Evolutionary conservation across 2,113 vertebrate species (phyloP), one percentile per base, ranked within the genome.

Genomic region (Lamprotornis superbus): DNA sequence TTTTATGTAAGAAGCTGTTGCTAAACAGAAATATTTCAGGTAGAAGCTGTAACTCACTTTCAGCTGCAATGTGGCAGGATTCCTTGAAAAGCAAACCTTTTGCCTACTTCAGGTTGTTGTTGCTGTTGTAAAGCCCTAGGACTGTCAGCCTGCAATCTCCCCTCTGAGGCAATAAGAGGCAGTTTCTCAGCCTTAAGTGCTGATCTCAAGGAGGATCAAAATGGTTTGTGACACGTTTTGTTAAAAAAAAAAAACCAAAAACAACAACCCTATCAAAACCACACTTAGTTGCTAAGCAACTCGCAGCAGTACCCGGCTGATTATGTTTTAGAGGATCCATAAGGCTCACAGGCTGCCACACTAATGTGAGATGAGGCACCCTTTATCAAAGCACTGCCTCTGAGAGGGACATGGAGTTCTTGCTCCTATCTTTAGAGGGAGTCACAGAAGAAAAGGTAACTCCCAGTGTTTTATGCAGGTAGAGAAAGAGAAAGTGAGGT

Each of bases 211-310:
- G 63, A 95, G 33, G 55, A 85, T 91, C 35, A 59, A 56, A 94
- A 81, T 53, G 30, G 17, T 77, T 79, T 94, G 42, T 83, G 71
- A 49, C 47, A 90, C 93, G 76, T 88, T 94, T 42, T 86, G 19
- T 93, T 88, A 65, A 77, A 1, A 14, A 77, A 77, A 1, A 14
- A 77, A 23, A 53, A 46, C 20, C 46, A 46, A 46, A 30, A 53
- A 15, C 25, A 46, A 17, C 25, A 0, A 21, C 53, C 2, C 14
- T 46, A 56, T 67, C 68, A 40, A 80, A 95, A 19, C 52, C 49
- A 12, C 86, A 60, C 63, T 80, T 83, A 55, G 73, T 95, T 97
- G 94, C 94, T 88, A 93, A 97, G 96, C 92, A 95, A 90, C 89
- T 89, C 3, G 0, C 20, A 84, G 64, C 63, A 42, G 44, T 83